Percentiles rank a stretch among this genome's conserved stretches.
These are phyloP conservation scores for Leptogaster cylindrica DNA, from an alignment of 2,888 invertebrate genomes.

Conservation along the genomic window DNA sequence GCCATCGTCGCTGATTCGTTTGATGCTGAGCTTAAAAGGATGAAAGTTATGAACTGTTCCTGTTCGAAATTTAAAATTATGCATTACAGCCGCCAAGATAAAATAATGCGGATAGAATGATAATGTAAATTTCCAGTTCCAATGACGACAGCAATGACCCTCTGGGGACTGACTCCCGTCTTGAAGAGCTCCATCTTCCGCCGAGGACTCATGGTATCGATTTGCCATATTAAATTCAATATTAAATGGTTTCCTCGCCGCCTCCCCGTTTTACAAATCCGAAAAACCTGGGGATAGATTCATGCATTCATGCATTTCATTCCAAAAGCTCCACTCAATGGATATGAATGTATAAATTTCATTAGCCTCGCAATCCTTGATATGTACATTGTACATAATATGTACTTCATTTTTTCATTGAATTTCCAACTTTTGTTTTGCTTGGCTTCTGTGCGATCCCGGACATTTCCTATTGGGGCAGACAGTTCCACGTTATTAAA, in stretches of 20 bases:
- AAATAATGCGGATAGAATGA: conserved; percentile 3
- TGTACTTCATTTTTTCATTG: background rate
- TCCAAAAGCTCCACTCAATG: conserved; percentile 19
- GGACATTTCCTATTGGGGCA: background rate
- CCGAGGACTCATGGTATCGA: conserved; percentile 1
- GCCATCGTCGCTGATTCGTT: too few species aligned
- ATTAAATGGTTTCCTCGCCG: background rate
- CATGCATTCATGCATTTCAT: conserved; percentile 17
- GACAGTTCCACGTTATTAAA: conserved; percentile 5
- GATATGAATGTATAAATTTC: conserved; percentile 33
- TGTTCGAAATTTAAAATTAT: too few species aligned
- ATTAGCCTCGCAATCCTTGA: conserved; percentile 1
- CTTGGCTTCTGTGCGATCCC: background rate
- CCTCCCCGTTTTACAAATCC: background rate
- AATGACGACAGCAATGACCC: conserved; percentile 29
- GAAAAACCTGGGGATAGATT: background rate
- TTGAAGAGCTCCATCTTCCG: conserved; percentile 3
- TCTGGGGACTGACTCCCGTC: conserved; percentile 25
- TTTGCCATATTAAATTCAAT: conserved; percentile 28
- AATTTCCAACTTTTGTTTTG: conserved; percentile 6
- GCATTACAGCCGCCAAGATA: too few species aligned
- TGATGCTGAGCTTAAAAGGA: too few species aligned
- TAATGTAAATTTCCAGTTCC: conserved; percentile 38
- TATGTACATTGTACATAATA: too few species aligned
- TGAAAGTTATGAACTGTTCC: too few species aligned